phyloP scores from a whole-genome alignment of 1,140 invertebrate species.

The Atta colombica region DNA sequence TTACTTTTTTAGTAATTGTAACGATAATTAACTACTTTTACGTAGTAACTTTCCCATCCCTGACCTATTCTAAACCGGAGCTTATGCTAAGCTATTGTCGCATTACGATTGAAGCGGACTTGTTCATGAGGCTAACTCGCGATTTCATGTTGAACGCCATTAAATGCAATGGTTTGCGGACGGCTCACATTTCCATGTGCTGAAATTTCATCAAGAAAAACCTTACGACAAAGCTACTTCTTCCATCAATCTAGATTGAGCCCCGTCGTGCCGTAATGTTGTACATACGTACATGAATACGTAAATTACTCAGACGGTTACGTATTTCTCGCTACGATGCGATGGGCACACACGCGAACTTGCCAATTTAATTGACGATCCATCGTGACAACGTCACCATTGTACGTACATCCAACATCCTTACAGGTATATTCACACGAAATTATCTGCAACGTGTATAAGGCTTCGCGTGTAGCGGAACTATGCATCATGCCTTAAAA shows the following conservation, averaged over 20 bases:
- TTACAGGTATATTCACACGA: constrained; percentile 11
- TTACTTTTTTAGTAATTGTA: no score
- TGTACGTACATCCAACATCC: not conserved
- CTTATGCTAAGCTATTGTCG: not conserved
- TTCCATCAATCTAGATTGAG: not conserved
- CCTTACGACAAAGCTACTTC: not conserved
- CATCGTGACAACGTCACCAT: constrained; percentile 3
- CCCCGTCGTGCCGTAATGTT: not conserved
- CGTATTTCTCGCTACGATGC: constrained; percentile 4
- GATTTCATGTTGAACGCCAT: not conserved
- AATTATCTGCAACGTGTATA: constrained; percentile 36
- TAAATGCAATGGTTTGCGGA: not conserved
- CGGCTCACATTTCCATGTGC: not conserved
- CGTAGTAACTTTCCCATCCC: no score
- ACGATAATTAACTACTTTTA: no score
- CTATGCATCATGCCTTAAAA: not conserved
- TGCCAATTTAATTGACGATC: constrained; percentile 56
- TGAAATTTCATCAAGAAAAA: not conserved
- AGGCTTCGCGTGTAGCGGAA: constrained; percentile 1
- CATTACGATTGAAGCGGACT: not conserved
- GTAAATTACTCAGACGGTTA: not conserved
- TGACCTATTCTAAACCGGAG: no score
- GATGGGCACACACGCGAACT: constrained; percentile 7
- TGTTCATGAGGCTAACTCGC: not conserved
- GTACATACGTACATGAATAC: not conserved